A percentile compares a stretch with the other conserved stretches of the same genome.
Evolutionary conservation across 2,113 vertebrate genomes (phyloP).

Genomic region (Dunckerocampus dactyliophorus): DNA sequence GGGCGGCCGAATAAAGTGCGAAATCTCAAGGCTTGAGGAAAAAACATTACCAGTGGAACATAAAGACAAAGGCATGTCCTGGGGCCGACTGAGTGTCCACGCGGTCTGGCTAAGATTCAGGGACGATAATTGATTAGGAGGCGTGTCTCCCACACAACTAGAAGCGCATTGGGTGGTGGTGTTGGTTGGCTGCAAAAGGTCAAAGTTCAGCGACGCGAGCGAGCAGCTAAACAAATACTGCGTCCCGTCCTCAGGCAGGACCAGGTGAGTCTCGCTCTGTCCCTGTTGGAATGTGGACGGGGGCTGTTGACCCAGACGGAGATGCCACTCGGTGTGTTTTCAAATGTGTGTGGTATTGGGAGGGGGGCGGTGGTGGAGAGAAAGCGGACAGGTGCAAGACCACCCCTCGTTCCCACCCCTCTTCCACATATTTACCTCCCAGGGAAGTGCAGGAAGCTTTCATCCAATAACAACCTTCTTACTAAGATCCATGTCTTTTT

Average conservation of each 20-base stretch:
- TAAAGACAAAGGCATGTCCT: no score
- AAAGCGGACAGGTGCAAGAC: neutral
- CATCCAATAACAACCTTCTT: neutral
- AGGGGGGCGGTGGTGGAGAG: neutral
- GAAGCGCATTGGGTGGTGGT: slow-evolving; percentile 13
- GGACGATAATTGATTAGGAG: no score
- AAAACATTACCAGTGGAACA: no score
- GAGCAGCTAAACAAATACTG: neutral
- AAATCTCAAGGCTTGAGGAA: no score
- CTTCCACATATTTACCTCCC: neutral
- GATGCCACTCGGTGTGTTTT: neutral
- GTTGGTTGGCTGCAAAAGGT: neutral
- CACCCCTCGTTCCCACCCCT: neutral
- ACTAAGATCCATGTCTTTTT: neutral
- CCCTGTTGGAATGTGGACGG: no score
- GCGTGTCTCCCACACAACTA: neutral
- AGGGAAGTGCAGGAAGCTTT: neutral
- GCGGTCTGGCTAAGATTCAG: no score
- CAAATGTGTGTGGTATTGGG: neutral
- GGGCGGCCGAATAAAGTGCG: no score
- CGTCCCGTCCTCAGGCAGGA: neutral
- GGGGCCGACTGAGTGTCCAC: no score
- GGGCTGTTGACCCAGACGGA: neutral
- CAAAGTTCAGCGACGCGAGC: neutral
- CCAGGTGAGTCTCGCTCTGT: neutral